These are phyloP conservation scores for Neria commutata DNA, from an alignment of 2,888 invertebrate species.

Conservation along the genomic window DNA sequence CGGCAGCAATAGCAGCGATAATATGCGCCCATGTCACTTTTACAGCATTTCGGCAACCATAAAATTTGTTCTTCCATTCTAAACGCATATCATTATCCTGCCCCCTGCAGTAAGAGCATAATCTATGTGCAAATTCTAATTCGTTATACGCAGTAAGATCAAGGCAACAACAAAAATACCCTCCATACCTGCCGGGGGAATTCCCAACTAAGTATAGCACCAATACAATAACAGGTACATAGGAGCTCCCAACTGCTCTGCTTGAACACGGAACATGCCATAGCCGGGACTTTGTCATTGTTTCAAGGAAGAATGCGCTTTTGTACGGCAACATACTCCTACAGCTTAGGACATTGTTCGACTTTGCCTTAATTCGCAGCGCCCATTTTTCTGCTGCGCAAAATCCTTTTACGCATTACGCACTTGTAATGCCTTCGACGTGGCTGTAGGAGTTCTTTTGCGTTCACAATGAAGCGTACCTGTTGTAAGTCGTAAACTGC, in stretches of 20 bases:
- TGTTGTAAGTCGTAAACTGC: slow-evolving; percentile 5
- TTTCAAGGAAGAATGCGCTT: background rate
- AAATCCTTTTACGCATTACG: background rate
- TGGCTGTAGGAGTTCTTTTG: background rate
- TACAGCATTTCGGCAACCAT: too few relatives aligned
- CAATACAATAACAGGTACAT: slow-evolving; percentile 19
- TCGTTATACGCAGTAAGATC: slow-evolving; percentile 13
- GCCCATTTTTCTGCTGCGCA: slow-evolving; percentile 10
- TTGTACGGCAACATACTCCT: slow-evolving; percentile 24
- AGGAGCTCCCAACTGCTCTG: slow-evolving; percentile 5
- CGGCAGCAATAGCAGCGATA: too few relatives aligned
- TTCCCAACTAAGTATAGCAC: slow-evolving; percentile 13
- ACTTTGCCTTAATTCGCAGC: slow-evolving; percentile 1
- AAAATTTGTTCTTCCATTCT: too few relatives aligned
- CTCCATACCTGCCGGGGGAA: slow-evolving; percentile 18
- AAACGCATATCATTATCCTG: too few relatives aligned
- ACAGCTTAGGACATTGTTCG: slow-evolving; percentile 15
- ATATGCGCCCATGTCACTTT: too few relatives aligned
- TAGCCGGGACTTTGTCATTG: background rate
- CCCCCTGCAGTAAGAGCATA: too few relatives aligned
- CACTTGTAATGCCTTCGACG: background rate
- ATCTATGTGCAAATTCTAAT: slow-evolving; percentile 16
- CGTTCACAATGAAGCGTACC: slow-evolving; percentile 16
- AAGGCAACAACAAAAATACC: slow-evolving; percentile 7
- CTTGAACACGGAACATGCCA: background rate